Conservation (phyloP, 1,140 invertebrate species). For the Drosophila kepulauana region DNA sequence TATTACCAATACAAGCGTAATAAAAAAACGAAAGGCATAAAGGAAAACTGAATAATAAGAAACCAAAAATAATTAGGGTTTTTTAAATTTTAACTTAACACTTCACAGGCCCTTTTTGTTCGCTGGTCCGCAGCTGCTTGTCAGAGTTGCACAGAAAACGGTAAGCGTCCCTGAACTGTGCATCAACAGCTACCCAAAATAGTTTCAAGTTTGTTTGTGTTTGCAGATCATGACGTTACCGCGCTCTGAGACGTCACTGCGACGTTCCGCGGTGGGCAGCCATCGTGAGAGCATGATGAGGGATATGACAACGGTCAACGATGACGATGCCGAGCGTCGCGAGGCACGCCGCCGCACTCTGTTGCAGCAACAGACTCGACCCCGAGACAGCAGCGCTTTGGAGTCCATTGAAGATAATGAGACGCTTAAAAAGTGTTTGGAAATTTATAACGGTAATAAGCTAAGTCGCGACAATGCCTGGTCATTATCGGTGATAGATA, state of each 20-base stretch:
- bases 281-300: slow-evolving; percentile 57
- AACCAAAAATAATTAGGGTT: slow-evolving; percentile 28
- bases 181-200: not conserved
- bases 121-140: not conserved
- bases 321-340: slow-evolving; percentile 81
- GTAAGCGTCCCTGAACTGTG: slow-evolving; percentile 7
- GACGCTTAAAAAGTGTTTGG: slow-evolving; percentile 72
- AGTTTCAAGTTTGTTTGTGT: slow-evolving; percentile 14
- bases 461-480: slow-evolving; percentile 92
- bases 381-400: slow-evolving; percentile 31
- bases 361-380: slow-evolving; percentile 48
- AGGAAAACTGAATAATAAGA: slow-evolving; percentile 47
- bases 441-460: slow-evolving; percentile 86
- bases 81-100: not conserved
- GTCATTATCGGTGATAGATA: slow-evolving; percentile 90
- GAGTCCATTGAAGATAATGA: slow-evolving; percentile 77
- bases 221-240: slow-evolving; percentile 65
- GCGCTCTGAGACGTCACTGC: slow-evolving; percentile 73
- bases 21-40: slow-evolving; percentile 36
- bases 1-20: slow-evolving; percentile 70
- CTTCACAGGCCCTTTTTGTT: not conserved
- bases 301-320: slow-evolving; percentile 66
- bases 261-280: slow-evolving; percentile 78
- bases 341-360: slow-evolving; percentile 71
- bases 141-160: slow-evolving; percentile 21